Evolutionary conservation across 2,113 vertebrate genomes (phyloP).

Genomic region (western clawed frog (Xenopus tropicalis)): DNA sequence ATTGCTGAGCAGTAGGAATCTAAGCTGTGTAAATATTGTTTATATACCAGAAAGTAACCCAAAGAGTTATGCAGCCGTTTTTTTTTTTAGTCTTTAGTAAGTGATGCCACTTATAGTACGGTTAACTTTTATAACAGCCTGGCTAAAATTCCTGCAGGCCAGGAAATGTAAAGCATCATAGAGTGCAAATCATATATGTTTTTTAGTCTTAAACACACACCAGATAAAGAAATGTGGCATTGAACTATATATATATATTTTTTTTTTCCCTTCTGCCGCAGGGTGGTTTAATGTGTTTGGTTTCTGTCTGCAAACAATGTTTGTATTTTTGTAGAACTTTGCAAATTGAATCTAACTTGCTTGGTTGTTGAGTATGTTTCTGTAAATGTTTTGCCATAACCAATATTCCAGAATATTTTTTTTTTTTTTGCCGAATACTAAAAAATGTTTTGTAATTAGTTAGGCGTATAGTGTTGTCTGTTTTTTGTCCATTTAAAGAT

Average conservation of each 20-base stretch:
- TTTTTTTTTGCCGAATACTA: slow-evolving; percentile 6
- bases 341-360: slow-evolving; percentile 2
- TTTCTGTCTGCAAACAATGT: neutral
- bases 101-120: neutral
- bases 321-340: neutral
- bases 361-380: slow-evolving; percentile 1
- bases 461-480: slow-evolving; percentile 13
- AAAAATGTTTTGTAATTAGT: slow-evolving; percentile 22
- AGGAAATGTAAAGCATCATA: slow-evolving; percentile 41
- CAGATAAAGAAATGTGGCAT: neutral
- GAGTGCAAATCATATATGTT: slow-evolving; percentile 22
- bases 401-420: slow-evolving; percentile 2
- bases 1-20: neutral
- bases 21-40: slow-evolving; percentile 35
- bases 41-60: slow-evolving; percentile 6
- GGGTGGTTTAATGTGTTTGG: neutral
- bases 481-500: slow-evolving; percentile 23
- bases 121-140: slow-evolving; percentile 24
- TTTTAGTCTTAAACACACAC: slow-evolving; percentile 11
- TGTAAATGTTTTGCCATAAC: slow-evolving; percentile 9
- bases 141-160: slow-evolving; percentile 44
- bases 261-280: slow-evolving; percentile 10
- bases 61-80: neutral
- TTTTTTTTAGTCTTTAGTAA: neutral
- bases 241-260: neutral